Base-by-base conservation (phyloP, 2,113 vertebrate species). In the Mormyrus lacerda region DNA sequence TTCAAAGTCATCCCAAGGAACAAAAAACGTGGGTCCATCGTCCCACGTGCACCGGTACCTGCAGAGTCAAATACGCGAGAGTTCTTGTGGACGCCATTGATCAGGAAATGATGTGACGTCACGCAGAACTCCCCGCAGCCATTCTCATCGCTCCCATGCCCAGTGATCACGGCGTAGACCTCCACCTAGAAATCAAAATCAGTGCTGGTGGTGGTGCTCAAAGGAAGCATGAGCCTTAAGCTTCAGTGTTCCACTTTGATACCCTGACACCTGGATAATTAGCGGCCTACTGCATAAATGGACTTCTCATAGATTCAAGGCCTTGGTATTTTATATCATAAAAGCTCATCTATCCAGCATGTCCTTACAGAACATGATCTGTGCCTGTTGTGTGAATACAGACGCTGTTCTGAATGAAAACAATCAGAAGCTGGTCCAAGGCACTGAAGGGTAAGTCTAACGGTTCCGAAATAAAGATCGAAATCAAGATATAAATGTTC, bases 91-190 rank as follows among this genome's bases (percentile, higher is more conserved):
- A 88, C 45, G 2, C 5, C 44, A 47, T 96, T 97, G 91, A 96
- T 87, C 42, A 95, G 42, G 90, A 97, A 96, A 91, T 95, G 91
- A 55, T 97, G 96, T 2, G 96, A 97, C 0, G 96, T 96, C 90
- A 96, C 94, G 15, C 96, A 97, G 47, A 96, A 97, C 48, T 97
- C 96, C 0, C 94, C 94, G 0, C 96, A 97, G 39, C 88, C 87
- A 61, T 96, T 94, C 42, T 97, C 93, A 2, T 97, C 96, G 35
- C 93, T 94, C 76, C 96, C 96, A 39, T 97, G 96, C 1, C 94
- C 96, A 0, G 96, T 97, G 93, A 97, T 95, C 65, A 96, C 94
- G 2, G 95, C 94, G 61, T 95, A 95, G 47, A 97, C 90, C 93
- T 96, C 96, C 90, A 96, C 96, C 96, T 97, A 91, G 31, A 73